Evolutionary conservation across 2,797 vertebrate genomes (phyloP), one percentile per base, ranked within the genome.

Genomic region (Eospalax fontanierii): DNA sequence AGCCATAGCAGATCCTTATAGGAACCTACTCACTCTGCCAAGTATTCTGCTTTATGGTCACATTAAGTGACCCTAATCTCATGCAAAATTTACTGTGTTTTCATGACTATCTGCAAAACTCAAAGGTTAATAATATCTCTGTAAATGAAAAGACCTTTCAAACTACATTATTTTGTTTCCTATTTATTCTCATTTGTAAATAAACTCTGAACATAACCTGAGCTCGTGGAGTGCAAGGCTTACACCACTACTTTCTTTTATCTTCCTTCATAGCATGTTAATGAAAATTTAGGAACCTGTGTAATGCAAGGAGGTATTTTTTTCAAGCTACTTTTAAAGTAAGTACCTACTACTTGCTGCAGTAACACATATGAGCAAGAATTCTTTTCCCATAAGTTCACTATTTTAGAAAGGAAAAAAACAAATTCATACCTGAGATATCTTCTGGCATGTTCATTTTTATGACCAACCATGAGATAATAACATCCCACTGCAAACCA

Each of bases 401-500:
- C 43, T 43, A 57, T 30, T 78, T 16, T n/a, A 71, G 59, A 19
- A 46, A 84, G 70, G n/a, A 65, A 87, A 73, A 82, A 57, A 57
- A 35, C 18, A 35, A 46, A 22, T 38, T 84, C 97, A 78, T 98
- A 99, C 99, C 99, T 99, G 71, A 99, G 99, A 59, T 99, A 99
- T 94, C 99, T 99, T 93, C 99, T 99, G 50, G 99, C 99, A 38
- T 99, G 99, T 97, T 99, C 99, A 40, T 99, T 99, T 99, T 99
- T 99, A 98, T 99, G 99, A 71, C 99, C 99, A 40, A 99, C 99
- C 99, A 99, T 99, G 91, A 99, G 99, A 98, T 99, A 99, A 95
- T 99, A 99, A 98, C 99, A 99, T 78, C 99, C 99, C 92, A 99
- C 99, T 78, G 99, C 99, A 99, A 99, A 99, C 99, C 99, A 99